phyloP scores from a whole-genome alignment of 2,797 vertebrate species.

The Microtus agrestis region DNA sequence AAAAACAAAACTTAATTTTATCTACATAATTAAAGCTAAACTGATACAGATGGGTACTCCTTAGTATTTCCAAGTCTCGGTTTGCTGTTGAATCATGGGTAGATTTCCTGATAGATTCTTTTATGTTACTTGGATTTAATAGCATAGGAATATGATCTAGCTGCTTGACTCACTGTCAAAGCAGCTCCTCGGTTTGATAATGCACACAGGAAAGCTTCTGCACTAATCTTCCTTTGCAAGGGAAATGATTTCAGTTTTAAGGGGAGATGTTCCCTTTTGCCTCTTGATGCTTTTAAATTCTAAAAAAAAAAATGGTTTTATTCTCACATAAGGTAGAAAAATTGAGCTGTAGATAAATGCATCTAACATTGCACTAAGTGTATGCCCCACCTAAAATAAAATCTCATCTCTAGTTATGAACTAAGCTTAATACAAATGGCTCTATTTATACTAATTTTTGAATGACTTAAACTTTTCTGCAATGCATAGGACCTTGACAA shows the following conservation, averaged over 20 bases:
- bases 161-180: conserved; percentile 72
- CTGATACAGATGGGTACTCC: conserved; percentile 71
- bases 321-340: conserved; percentile 55
- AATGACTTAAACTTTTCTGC: conserved; percentile 46
- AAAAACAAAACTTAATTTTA: conserved; percentile 56
- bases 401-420: conserved; percentile 31
- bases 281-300: conserved; percentile 46
- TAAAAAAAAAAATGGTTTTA: conserved; percentile 28
- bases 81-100: conserved; percentile 78
- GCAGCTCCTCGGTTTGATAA: conserved; percentile 59
- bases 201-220: conserved; percentile 21
- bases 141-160: conserved; percentile 65
- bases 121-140: conserved; percentile 70
- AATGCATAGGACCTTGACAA: not conserved
- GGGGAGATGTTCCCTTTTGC: conserved; percentile 18
- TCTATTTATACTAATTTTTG: not conserved
- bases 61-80: conserved; percentile 74
- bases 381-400: conserved; percentile 32
- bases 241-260: conserved; percentile 53
- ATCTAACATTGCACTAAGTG: not conserved
- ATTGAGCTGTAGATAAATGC: not conserved
- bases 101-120: conserved; percentile 77
- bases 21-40: conserved; percentile 78
- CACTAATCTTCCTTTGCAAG: conserved; percentile 35
- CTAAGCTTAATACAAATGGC: not conserved